A percentile compares a stretch with the other conserved stretches of the same genome.
Evolutionary conservation across 2,797 vertebrate genomes (phyloP).

Genomic region (Cyclopterus lumpus): DNA sequence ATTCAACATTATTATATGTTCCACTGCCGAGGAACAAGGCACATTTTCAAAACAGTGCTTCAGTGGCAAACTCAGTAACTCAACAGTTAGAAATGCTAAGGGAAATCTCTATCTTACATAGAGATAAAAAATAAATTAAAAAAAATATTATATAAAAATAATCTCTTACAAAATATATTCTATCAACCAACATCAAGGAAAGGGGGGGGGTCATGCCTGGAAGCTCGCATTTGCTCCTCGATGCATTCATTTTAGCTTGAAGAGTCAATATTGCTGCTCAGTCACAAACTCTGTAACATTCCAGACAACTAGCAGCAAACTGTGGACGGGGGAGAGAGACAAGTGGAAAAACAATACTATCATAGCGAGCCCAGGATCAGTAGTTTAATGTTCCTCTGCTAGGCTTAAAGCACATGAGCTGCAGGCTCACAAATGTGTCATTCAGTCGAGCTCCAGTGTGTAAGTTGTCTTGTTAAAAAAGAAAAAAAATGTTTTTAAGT

Average conservation of each 20-base stretch:
- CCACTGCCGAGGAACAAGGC: constrained; percentile 64
- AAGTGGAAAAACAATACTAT: constrained; percentile 58
- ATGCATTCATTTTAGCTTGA: constrained; percentile 42
- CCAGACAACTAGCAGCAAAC: constrained; percentile 94
- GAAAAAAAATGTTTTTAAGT: constrained; percentile 28
- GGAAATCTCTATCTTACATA: constrained; percentile 76
- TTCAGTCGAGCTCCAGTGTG: constrained; percentile 73
- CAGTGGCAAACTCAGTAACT: constrained; percentile 63
- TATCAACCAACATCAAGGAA: constrained; percentile 85
- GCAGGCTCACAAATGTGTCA: constrained; percentile 33
- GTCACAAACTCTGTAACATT: constrained; percentile 80
- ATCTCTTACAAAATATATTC: constrained; percentile 98
- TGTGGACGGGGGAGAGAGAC: constrained; percentile 67
- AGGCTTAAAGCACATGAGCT: constrained; percentile 67
- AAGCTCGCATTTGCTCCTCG: constrained; percentile 64
- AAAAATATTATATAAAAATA: constrained; percentile 98
- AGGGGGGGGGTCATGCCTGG: constrained; percentile 79
- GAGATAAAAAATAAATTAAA: constrained; percentile 90
- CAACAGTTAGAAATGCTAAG: constrained; percentile 68
- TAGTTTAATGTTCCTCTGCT: constrained; percentile 82
- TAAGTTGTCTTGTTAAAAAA: constrained; percentile 32
- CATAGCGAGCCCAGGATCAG: constrained; percentile 76
- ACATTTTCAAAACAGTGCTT: constrained; percentile 65
- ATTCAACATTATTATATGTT: constrained; percentile 19
- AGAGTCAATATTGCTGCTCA: constrained; percentile 68